Evolutionary conservation across 2,113 vertebrate genomes (phyloP), one percentile per base, ranked within the genome.

Genomic region (Tapirus terrestris): DNA sequence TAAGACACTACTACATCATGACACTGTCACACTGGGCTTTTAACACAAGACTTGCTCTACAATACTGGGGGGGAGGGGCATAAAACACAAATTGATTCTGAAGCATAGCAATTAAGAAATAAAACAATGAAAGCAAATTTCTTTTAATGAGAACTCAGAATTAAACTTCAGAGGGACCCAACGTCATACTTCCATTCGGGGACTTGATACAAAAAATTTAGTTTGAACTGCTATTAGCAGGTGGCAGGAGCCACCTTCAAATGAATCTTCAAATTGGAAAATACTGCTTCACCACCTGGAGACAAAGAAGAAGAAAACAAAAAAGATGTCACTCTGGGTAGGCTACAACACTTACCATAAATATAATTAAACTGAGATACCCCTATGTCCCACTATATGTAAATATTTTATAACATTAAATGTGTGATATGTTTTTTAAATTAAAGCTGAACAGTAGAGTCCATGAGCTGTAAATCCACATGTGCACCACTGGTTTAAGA

Each of bases 401-500:
- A 99, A 98, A 98, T 99, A 99, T 48, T 96, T 98, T 98, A 95
- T 98, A 80, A 98, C 98, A 99, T 99, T 99, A 99, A 99, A 98
- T 98, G 98, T 98, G 98, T 98, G 98, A 75, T 98, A 98, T 98
- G 98, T 98, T 98, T 98, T 98, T 97, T 95, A 98, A 99, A 98
- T 99, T 99, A 99, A 99, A 98, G 98, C 98, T 98, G 98, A 99
- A 98, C 98, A 98, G 99, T 98, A 99, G 98, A 99, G 99, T 99
- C 99, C 99, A 98, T 99, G 99, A 99, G 99, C 99, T 99, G 98
- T 98, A 99, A 99, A 99, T 99, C 99, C 99, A 99, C 99, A 98
- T 99, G 99, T 99, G 99, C 99, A 98, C 98, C 98, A 98, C 98
- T 75, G 94, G 95, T 98, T 99, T 98, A 98, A 99, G 96, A 81